Evolutionary conservation across 2,113 vertebrate genomes (phyloP), one percentile per base, ranked within the genome.

Genomic region (Shinisaurus crocodilurus): DNA sequence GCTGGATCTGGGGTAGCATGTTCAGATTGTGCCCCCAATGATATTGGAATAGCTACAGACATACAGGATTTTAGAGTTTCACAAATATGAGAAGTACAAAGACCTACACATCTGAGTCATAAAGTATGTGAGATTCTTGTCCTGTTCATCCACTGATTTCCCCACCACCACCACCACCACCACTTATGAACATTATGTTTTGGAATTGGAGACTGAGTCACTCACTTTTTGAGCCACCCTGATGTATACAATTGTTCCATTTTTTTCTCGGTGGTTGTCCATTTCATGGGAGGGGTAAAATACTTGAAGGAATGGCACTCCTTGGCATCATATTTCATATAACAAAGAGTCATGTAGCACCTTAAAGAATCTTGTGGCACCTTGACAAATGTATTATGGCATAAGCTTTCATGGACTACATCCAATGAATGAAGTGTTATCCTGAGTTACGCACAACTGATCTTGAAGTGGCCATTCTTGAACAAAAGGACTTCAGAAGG

Each of bases 261-360:
- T 77, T 74, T 88, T 86, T 2, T 0, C 9, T 57, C n/a, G n/a
- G 2, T 34, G 79, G 43, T 40, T 43, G 83, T 70, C 4, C 27
- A 0, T 0, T 29, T 84, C 63, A 0, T 0, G 0, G 32, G 85
- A 72, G n/a, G 3, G 60, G 90, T 85, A 32, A 40, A 92, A 13
- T 86, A 48, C n/a, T 37, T n/a, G 3, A 1, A 65, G 57, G n/a
- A 40, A 1, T 48, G n/a, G 8, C 40, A 45, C 3, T 13, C 34
- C 18, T 23, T 12, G 29, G 54, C 23, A n/a, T n/a, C 15, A 54
- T 43, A 80, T 81, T 63, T 81, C 18, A 70, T 81, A 9, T 81
- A 50, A 40, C 15, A 34, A 45, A 34, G 43, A 79, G 23, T 25
- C 43, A 15, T 79, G 76, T 43, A 3, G 76, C 37, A 48, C 2